Conservation (phyloP, 1,140 invertebrate genomes). For the Halesus radiatus region DNA sequence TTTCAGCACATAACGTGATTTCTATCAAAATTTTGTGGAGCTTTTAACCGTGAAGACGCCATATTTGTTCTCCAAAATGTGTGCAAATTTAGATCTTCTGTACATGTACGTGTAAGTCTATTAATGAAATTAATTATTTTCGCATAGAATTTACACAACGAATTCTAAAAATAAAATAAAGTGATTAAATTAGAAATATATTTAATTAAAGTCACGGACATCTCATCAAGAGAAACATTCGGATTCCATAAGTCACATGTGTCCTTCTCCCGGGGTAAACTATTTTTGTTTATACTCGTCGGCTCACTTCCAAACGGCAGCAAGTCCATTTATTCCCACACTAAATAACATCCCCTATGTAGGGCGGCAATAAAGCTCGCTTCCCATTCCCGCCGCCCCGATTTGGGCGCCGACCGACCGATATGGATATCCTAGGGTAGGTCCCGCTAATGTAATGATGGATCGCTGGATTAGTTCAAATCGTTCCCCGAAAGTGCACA, state of each 20-base stretch:
- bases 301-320: conserved; percentile 11
- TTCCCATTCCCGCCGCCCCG: background rate
- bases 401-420: background rate
- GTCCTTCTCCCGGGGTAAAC: conserved; percentile 52
- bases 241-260: conserved; percentile 57
- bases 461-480: conserved; percentile 58
- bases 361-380: conserved; percentile 6
- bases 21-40: too few species aligned
- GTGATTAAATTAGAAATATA: background rate
- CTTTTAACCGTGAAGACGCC: too few species aligned
- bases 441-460: conserved; percentile 58
- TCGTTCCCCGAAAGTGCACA: conserved; percentile 58
- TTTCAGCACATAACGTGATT: too few species aligned
- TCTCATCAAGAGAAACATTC: conserved; percentile 15
- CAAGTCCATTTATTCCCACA: conserved; percentile 9
- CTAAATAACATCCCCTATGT: conserved; percentile 18
- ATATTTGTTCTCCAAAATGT: too few species aligned
- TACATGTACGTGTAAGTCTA: too few species aligned
- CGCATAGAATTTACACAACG: too few species aligned
- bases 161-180: background rate
- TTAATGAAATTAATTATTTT: too few species aligned
- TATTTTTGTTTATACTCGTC: conserved; percentile 54
- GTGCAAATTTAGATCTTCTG: too few species aligned
- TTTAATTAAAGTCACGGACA: conserved; percentile 23
- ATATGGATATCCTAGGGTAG: conserved; percentile 47